These are phyloP conservation scores for Cyprinodon diabolis DNA, from an alignment of 2,797 vertebrate genomes.

Conservation along the genomic window DNA sequence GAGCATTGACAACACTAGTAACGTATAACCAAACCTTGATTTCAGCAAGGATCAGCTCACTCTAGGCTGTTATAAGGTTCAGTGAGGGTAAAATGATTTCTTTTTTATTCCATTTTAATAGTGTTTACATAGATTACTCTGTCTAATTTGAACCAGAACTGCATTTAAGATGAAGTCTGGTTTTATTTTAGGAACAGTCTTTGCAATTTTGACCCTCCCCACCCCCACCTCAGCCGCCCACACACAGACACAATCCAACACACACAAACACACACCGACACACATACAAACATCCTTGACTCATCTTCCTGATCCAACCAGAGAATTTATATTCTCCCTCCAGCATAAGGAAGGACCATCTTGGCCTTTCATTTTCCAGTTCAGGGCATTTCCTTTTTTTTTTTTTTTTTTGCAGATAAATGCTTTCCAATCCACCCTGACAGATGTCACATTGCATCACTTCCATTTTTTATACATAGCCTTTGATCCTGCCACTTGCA, in stretches of 20 bases:
- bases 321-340: constrained; percentile 75
- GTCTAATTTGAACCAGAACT: constrained; percentile 13
- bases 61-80: background rate
- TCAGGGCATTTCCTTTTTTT: constrained; percentile 73
- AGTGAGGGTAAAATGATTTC: background rate
- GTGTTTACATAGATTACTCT: constrained; percentile 11
- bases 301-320: constrained; percentile 62
- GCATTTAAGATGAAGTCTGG: constrained; percentile 47
- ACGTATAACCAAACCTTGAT: no score
- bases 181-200: constrained; percentile 51
- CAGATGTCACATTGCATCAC: constrained; percentile 84
- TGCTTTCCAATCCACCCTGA: constrained; percentile 84
- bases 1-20: no score
- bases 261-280: background rate
- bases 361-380: constrained; percentile 87
- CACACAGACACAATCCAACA: background rate
- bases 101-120: background rate
- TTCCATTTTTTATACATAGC: constrained; percentile 81
- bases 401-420: constrained; percentile 78
- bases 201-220: constrained; percentile 32
- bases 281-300: constrained; percentile 21
- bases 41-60: no score
- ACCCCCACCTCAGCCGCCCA: background rate
- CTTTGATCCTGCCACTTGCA: constrained; percentile 83
- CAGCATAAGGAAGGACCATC: constrained; percentile 76